These are phyloP conservation scores for Austrolebias charrua DNA, from an alignment of 2,797 vertebrate genomes.

Conservation along the genomic window DNA sequence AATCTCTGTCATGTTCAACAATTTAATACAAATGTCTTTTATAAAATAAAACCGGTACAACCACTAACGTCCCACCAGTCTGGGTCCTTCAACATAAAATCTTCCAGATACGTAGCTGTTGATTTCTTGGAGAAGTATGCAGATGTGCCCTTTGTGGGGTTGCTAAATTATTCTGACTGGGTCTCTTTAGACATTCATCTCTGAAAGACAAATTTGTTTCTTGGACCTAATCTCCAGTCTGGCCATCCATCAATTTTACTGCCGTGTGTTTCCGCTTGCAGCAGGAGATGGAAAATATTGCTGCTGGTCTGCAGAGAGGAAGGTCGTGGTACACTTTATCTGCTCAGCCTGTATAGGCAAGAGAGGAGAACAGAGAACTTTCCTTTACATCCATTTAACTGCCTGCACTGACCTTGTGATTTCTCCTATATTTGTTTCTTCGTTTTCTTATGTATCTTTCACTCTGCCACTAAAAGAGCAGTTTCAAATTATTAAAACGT, in stretches of 20 bases:
- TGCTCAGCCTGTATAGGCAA: constrained; percentile 22
- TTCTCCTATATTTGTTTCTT: background rate
- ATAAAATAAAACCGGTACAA: too few species aligned
- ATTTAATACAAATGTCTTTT: too few species aligned
- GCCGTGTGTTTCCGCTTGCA: constrained; percentile 12
- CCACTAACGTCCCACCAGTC: too few species aligned
- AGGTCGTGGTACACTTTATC: constrained; percentile 29
- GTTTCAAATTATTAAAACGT: constrained; percentile 1
- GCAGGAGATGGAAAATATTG: constrained; percentile 13
- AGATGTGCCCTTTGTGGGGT: background rate
- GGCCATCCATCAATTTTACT: constrained; percentile 13
- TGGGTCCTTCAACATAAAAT: too few species aligned
- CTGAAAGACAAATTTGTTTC: constrained; percentile 6
- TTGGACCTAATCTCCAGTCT: constrained; percentile 11
- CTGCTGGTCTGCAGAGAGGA: constrained; percentile 25
- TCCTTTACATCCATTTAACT: background rate
- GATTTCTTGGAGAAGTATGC: background rate
- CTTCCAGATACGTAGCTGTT: background rate
- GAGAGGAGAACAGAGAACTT: constrained; percentile 20
- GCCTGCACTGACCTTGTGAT: background rate
- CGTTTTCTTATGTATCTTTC: constrained; percentile 9
- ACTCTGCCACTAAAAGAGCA: background rate
- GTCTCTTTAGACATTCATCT: background rate
- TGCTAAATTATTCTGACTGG: constrained; percentile 4
- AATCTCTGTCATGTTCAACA: too few species aligned